These are phyloP conservation scores for Scaptodrosophila latifasciaeformis DNA, from an alignment of 2,888 invertebrate genomes.

Conservation along the genomic window DNA sequence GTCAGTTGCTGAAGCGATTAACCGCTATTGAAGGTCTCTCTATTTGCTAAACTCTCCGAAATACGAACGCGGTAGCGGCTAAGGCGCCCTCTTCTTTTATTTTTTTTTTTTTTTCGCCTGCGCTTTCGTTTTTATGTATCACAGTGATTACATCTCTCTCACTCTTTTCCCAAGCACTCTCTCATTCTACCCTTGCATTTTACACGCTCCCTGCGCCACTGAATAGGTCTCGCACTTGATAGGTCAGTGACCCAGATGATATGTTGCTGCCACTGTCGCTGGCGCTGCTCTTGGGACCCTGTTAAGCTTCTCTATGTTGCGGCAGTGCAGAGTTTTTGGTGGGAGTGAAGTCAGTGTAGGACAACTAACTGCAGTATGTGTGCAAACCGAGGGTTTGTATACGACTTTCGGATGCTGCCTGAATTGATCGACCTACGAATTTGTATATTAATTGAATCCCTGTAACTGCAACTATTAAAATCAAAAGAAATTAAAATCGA, in stretches of 20 bases:
- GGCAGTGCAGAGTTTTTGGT: conserved; percentile 47
- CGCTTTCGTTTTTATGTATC: conserved; percentile 57
- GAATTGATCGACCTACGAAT: conserved; percentile 19
- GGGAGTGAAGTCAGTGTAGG: not conserved
- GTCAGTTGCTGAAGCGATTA: conserved; percentile 1
- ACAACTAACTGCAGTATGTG: not conserved
- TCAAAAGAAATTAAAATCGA: conserved; percentile 30
- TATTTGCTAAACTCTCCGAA: conserved; percentile 6
- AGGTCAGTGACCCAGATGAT: conserved; percentile 72
- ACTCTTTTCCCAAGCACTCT: conserved; percentile 20
- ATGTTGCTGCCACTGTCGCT: conserved; percentile 23
- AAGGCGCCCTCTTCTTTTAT: conserved; percentile 54
- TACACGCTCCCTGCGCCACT: conserved; percentile 33
- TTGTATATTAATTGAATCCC: conserved; percentile 32
- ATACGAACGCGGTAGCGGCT: too few relatives aligned
- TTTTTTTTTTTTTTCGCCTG: conserved; percentile 63
- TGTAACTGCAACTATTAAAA: conserved; percentile 14
- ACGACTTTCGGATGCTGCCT: too few relatives aligned
- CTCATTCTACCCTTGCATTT: conserved; percentile 41
- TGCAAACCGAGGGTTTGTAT: conserved; percentile 35
- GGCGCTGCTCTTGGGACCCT: conserved; percentile 18
- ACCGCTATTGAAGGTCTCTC: too few relatives aligned
- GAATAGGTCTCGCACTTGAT: conserved; percentile 72
- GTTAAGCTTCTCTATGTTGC: conserved; percentile 33
- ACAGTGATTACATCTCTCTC: conserved; percentile 21